These are phyloP conservation scores for Geophilus truncorum DNA, from an alignment of 2,888 invertebrate species.

Conservation along the genomic window DNA sequence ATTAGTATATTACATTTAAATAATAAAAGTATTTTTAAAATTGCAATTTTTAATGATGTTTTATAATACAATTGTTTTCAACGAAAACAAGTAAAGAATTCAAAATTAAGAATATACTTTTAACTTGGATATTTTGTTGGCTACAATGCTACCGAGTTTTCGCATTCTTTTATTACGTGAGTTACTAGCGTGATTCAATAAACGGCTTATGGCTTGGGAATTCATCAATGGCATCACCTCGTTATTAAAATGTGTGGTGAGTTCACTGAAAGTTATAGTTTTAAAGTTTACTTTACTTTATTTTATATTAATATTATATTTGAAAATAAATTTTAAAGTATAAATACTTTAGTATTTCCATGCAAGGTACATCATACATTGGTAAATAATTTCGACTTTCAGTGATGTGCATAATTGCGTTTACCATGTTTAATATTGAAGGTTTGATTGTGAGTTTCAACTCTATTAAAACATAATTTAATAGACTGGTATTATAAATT, in stretches of 20 bases:
- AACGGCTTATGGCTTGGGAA: background rate
- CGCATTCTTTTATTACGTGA: background rate
- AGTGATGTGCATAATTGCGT: background rate
- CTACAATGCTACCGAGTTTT: background rate
- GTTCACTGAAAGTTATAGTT: background rate
- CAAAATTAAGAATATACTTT: background rate
- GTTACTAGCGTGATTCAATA: background rate
- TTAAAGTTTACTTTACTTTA: background rate
- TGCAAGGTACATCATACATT: background rate
- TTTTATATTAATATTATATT: no score
- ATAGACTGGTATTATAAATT: no score
- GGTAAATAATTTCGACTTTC: background rate
- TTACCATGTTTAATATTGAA: background rate
- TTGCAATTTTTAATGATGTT: no score
- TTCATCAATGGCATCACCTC: background rate
- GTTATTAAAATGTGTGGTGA: background rate
- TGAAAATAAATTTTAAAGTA: no score
- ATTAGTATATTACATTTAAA: no score
- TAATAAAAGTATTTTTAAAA: no score
- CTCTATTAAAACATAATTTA: background rate
- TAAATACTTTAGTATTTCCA: background rate
- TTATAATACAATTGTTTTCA: no score
- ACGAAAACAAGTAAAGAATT: no score
- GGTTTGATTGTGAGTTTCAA: background rate
- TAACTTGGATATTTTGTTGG: background rate